Base-by-base conservation (phyloP, 2,113 vertebrate species). In the Taurulus bubalis region DNA sequence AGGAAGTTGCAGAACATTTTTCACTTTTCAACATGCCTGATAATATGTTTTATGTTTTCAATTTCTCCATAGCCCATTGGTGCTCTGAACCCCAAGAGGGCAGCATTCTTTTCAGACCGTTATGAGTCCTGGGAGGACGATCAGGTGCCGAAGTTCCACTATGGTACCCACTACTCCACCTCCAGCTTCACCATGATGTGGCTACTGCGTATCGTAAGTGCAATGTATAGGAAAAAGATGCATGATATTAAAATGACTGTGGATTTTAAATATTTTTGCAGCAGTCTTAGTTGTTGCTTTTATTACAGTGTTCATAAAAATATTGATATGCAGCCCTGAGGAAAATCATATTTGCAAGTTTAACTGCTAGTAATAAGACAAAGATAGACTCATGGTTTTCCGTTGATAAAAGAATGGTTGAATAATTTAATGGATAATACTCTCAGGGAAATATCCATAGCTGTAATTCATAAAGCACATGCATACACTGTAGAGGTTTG, bases 101-200 rank as follows among this genome's bases (percentile, higher is more conserved):
- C 97, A 22, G 97, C 97, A 0, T 98, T 98, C 94, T 99, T 99
- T 85, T 95, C 96, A 0, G 98, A 99, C 73, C 96, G 98, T 67
- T 97, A 95, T 0, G 97, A 99, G 76, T 96, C 97, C 1, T 99
- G 98, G 98, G 98, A 99, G 91, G 98, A 99, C 8, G 97, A 99
- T 3, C 97, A 99, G 82, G 97, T 99, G 87, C 98, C 98, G 0
- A 98, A 98, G 81, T 99, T 99, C 92, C 98, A 99, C 94, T 99
- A 99, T 4, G 98, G 98, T 67, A 99, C 98, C 74, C 98, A 99
- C 93, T 99, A 99, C 87, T 99, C 98, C 80, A 99, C 98, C 30
- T 96, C 98, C 92, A 97, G 96, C 90, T 99, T 99, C 93, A 96
- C 97, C 62, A 95, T 97, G 82, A 97, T 95, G 1, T 99, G 98